Conservation (phyloP, 2,888 invertebrate species). For the Parasteatoda lunata region DNA sequence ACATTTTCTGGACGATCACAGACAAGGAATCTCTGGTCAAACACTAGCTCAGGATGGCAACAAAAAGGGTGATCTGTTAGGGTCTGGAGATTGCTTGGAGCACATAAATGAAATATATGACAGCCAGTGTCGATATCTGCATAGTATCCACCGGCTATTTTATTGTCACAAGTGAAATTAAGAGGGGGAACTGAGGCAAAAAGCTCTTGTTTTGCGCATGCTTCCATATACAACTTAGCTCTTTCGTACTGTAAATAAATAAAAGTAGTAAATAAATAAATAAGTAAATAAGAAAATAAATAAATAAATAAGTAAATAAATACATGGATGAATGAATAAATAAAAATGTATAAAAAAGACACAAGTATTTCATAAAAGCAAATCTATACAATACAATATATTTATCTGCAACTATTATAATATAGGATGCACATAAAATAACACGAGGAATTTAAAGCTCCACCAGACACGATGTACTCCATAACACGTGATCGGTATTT, state of each 20-base stretch:
- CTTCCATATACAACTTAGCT: slow-evolving; percentile 63
- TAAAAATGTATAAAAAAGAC: neutral
- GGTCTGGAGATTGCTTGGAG: slow-evolving; percentile 54
- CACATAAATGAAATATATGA: slow-evolving; percentile 65
- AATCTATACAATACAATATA: too few relatives aligned
- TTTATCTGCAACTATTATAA: too few relatives aligned
- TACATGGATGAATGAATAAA: neutral
- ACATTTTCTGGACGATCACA: slow-evolving; percentile 66
- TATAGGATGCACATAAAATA: too few relatives aligned
- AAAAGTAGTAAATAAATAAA: slow-evolving; percentile 1
- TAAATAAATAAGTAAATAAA: neutral
- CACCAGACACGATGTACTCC: too few relatives aligned
- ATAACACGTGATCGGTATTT: too few relatives aligned
- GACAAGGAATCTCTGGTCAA: slow-evolving; percentile 64
- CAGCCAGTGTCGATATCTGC: slow-evolving; percentile 62
- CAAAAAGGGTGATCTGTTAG: slow-evolving; percentile 65
- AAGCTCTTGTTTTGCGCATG: slow-evolving; percentile 64
- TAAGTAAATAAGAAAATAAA: neutral
- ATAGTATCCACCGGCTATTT: slow-evolving; percentile 64
- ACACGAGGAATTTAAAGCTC: too few relatives aligned
- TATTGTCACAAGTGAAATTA: slow-evolving; percentile 60
- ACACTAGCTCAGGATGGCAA: slow-evolving; percentile 64
- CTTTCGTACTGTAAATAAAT: slow-evolving; percentile 34
- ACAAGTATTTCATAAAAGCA: too few relatives aligned
- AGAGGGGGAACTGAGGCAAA: slow-evolving; percentile 61